These are phyloP conservation scores for Centropus bengalensis DNA, from an alignment of 2,113 vertebrate genomes.

Conservation along the genomic window DNA sequence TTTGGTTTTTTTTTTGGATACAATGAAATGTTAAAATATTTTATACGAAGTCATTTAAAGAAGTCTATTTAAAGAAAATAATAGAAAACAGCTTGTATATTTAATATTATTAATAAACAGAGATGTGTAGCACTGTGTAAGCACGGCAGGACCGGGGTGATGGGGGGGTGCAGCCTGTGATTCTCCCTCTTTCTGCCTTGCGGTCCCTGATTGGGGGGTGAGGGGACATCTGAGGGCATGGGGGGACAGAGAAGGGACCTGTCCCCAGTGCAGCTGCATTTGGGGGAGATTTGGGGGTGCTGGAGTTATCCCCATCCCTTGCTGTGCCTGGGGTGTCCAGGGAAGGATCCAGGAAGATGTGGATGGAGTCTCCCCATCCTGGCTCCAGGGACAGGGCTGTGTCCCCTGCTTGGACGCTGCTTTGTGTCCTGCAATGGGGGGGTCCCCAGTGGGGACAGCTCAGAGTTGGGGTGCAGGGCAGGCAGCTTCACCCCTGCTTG, in stretches of 20 bases:
- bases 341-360: too few species aligned
- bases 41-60: constrained; percentile 81
- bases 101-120: constrained; percentile 73
- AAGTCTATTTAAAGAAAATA: constrained; percentile 79
- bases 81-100: constrained; percentile 75
- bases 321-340: too few species aligned
- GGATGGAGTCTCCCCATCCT: too few species aligned
- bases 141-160: neutral
- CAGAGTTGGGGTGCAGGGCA: too few species aligned
- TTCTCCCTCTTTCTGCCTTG: too few species aligned
- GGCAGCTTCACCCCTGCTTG: too few species aligned
- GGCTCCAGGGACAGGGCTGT: too few species aligned
- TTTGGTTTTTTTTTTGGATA: constrained; percentile 34
- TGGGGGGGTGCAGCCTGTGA: neutral
- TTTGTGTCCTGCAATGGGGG: neutral
- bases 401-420: too few species aligned
- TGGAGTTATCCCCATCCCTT: neutral
- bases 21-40: constrained; percentile 78
- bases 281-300: neutral
- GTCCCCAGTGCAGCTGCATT: too few species aligned
- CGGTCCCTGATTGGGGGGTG: neutral
- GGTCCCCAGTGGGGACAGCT: neutral
- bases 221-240: too few species aligned
- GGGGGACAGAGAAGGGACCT: neutral
- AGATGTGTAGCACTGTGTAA: neutral